phyloP scores from a whole-genome alignment of 2,797 vertebrate species.

The Alfaro cultratus region DNA sequence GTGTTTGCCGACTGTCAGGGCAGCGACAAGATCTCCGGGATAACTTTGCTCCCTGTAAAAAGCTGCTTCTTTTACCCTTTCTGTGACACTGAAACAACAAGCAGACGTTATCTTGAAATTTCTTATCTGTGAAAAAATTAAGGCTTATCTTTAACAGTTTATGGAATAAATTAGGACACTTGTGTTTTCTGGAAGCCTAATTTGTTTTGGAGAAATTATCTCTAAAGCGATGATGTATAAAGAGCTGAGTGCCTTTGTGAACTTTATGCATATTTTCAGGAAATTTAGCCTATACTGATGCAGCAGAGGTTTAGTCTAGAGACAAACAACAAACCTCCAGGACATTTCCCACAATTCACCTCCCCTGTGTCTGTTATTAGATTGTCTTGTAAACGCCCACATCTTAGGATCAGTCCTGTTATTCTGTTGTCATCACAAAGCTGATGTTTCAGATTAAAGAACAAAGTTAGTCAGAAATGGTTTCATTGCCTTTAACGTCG shows the following conservation, averaged over 20 bases:
- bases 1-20: constrained; percentile 47
- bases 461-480: not conserved
- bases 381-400: constrained; percentile 7
- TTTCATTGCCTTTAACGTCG: not conserved
- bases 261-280: not conserved
- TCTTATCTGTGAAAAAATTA: constrained; percentile 20
- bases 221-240: not conserved
- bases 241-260: not conserved
- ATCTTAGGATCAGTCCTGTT: not conserved
- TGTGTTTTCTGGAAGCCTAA: constrained; percentile 17
- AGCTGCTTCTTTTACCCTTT: constrained; percentile 25
- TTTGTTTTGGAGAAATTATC: constrained; percentile 1
- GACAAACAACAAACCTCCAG: not conserved
- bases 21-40: constrained; percentile 32
- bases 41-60: constrained; percentile 37
- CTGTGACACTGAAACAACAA: not conserved
- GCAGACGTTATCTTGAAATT: constrained; percentile 18
- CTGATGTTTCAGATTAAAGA: not conserved
- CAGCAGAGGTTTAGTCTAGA: not conserved
- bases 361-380: not conserved
- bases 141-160: constrained; percentile 34
- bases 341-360: constrained; percentile 11
- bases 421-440: constrained; percentile 2
- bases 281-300: too few species aligned
- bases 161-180: constrained; percentile 25